These are phyloP conservation scores for Typhlichthys subterraneus DNA, from an alignment of 2,797 vertebrate species.

Conservation along the genomic window DNA sequence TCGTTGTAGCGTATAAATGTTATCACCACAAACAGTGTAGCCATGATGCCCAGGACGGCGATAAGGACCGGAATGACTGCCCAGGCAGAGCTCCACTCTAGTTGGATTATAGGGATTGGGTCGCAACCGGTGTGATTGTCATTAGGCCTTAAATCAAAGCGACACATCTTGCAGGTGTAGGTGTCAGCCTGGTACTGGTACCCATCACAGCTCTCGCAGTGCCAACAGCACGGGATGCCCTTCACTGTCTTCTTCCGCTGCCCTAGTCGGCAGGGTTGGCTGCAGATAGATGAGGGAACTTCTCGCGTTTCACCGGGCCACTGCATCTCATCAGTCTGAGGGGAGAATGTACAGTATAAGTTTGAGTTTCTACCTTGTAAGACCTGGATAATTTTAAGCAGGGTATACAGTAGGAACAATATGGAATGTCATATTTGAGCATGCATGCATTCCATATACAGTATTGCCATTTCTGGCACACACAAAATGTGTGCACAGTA, in stretches of 20 bases:
- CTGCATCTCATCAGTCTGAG: slow-evolving; percentile 85
- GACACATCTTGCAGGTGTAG: slow-evolving; percentile 92
- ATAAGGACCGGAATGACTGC: slow-evolving; percentile 91
- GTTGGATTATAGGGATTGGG: slow-evolving; percentile 91
- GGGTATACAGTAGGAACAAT: not conserved
- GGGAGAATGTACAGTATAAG: not conserved
- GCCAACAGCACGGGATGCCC: slow-evolving; percentile 96
- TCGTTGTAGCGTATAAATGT: slow-evolving; percentile 95
- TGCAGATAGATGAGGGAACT: slow-evolving; percentile 90
- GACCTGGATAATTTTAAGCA: too few relatives aligned
- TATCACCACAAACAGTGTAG: slow-evolving; percentile 88
- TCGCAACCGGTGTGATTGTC: slow-evolving; percentile 90
- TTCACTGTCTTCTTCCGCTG: slow-evolving; percentile 94
- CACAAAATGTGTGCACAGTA: too few relatives aligned
- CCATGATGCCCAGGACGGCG: slow-evolving; percentile 88
- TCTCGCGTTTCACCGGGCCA: slow-evolving; percentile 85
- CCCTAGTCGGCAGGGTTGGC: slow-evolving; percentile 88
- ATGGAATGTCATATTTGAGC: too few relatives aligned
- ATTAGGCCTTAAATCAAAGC: slow-evolving; percentile 89
- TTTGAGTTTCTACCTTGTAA: too few relatives aligned
- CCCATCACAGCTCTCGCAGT: slow-evolving; percentile 92
- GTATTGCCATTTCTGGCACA: too few relatives aligned
- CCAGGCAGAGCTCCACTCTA: slow-evolving; percentile 96
- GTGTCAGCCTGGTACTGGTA: slow-evolving; percentile 95
- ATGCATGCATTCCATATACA: too few relatives aligned